A percentile compares a stretch with the other conserved stretches of the same genome.
Evolutionary conservation across 2,797 vertebrate genomes (phyloP).

Genomic region (Lateolabrax maculatus): DNA sequence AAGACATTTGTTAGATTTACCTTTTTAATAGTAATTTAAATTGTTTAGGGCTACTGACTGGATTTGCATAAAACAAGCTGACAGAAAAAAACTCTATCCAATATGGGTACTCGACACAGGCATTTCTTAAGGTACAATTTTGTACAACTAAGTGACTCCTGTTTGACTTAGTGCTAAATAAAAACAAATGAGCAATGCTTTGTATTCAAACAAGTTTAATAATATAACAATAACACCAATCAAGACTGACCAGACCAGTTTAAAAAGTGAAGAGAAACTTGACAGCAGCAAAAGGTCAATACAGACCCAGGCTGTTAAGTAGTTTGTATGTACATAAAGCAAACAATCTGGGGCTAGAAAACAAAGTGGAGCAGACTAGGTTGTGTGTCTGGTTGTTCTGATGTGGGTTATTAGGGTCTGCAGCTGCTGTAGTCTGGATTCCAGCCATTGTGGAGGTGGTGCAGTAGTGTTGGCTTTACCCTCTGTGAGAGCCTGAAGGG

Average conservation of each 20-base stretch:
- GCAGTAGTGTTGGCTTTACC: not conserved
- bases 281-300: conserved; percentile 37
- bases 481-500: conserved; percentile 81
- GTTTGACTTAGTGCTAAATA: not conserved
- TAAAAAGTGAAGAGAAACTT: conserved; percentile 33
- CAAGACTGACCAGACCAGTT: conserved; percentile 1
- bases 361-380: conserved; percentile 15
- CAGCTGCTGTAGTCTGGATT: conserved; percentile 84
- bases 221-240: conserved; percentile 41
- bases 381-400: conserved; percentile 35
- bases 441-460: conserved; percentile 87
- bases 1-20: not conserved
- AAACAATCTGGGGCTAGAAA: not conserved
- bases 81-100: not conserved
- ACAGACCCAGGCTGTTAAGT: not conserved
- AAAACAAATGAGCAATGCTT: conserved; percentile 13
- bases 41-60: not conserved
- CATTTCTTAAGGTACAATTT: not conserved
- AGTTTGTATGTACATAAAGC: not conserved
- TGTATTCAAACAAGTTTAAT: conserved; percentile 73
- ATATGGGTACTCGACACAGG: not conserved
- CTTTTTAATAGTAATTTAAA: not conserved
- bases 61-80: not conserved
- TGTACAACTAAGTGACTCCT: no score
- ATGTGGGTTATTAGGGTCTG: conserved; percentile 81